Conservation (phyloP, 2,113 vertebrate species). For the Lepisosteus oculatus region DNA sequence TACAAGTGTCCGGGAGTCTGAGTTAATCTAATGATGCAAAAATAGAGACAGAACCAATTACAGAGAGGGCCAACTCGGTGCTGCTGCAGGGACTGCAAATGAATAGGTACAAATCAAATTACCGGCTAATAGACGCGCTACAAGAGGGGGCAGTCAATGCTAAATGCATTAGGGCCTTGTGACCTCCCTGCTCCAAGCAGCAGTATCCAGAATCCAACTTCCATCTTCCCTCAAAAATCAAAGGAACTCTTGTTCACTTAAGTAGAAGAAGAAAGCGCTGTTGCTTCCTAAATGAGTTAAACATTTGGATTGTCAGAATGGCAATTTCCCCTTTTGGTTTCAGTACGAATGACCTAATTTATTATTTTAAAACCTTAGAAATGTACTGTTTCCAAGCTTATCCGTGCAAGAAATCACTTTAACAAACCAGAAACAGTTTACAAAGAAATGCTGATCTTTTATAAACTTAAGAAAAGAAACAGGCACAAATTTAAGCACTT, state of each 20-base stretch:
- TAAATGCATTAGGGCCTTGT: constrained; percentile 85
- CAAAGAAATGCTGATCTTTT: constrained; percentile 23
- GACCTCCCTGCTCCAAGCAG: constrained; percentile 81
- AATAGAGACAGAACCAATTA: constrained; percentile 92
- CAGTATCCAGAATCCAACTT: constrained; percentile 77
- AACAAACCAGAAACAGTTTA: constrained; percentile 27
- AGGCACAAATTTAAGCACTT: constrained; percentile 1
- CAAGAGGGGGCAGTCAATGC: constrained; percentile 86
- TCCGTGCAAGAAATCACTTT: constrained; percentile 32
- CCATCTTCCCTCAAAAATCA: constrained; percentile 65
- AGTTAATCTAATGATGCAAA: constrained; percentile 98
- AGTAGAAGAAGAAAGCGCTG: constrained; percentile 56
- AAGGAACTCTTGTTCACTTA: constrained; percentile 75
- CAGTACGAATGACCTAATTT: constrained; percentile 39
- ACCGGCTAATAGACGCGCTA: constrained; percentile 86
- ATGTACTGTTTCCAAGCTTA: constrained; percentile 28
- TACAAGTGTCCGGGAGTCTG: constrained; percentile 94
- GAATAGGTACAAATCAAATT: constrained; percentile 90
- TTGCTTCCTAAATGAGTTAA: constrained; percentile 79
- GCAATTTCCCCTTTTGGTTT: constrained; percentile 42
- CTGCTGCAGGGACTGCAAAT: constrained; percentile 89
- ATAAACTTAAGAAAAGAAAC: constrained; percentile 1
- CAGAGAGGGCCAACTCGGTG: constrained; percentile 86
- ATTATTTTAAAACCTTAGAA: constrained; percentile 40
- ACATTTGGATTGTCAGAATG: constrained; percentile 68